Base-by-base conservation (phyloP, 2,888 invertebrate genomes). In the Antheraea assamensis region DNA sequence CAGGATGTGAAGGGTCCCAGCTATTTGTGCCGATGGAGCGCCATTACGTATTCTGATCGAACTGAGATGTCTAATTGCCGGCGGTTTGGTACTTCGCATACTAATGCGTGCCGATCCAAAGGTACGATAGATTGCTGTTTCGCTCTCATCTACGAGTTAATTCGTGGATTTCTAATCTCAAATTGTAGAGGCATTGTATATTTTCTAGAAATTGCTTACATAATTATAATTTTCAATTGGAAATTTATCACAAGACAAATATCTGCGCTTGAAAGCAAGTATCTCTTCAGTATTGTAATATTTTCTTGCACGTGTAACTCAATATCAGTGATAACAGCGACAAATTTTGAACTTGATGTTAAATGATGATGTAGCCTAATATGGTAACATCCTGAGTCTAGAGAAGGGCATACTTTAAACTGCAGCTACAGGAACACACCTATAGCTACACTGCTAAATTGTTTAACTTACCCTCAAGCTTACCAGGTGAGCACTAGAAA, bases 31-130 rank as follows among this genome's bases (percentile, higher is more conserved):
- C 68, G 68, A 68, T 68, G 21, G 68, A 68, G n/a, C 74, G 64
- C 35, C 71, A 71, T 66, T 74, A 71, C 66, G 74, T 74, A 74
- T 74, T 66, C 74, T 68, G 71, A 74, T 74, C 71, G 68, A 71
- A 66, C 71, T 49, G 68, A 85, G 87, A 87, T 85, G 88, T 87
- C 88, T 92, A 92, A 92, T 91, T 92, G 92, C 86, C 85, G 85
- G 87, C 83, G 85, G 85, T 83, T 74, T 81, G 83, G 82, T 86
- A 82, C 84, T 82, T 80, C 82, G 89, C 89, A 89, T 90, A 88
- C 86, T 87, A 84, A 88, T 80, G 35, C n/a, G 68, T 68, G 19
- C 68, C 68, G 30, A 4, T 4, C n/a, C 35, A 19, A 4, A 30
- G 27, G 24, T 7, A 24, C n/a, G 10, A 35, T 68, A n/a, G 68